Conservation (phyloP, 2,888 invertebrate species). For the Rosalia funebris region DNA sequence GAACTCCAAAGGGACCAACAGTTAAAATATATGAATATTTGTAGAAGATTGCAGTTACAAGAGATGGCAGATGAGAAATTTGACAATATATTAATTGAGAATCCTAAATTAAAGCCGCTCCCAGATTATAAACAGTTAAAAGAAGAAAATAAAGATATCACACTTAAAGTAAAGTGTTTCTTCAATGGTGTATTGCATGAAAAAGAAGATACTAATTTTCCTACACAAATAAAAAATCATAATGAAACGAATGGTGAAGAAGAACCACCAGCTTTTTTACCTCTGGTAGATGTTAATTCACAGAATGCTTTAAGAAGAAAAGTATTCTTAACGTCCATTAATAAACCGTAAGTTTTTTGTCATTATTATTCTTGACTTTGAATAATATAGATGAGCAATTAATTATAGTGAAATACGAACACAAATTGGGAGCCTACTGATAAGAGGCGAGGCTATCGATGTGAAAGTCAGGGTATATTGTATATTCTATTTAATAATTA, state of each 20-base stretch:
- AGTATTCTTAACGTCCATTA: constrained; percentile 75
- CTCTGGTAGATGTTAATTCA: constrained; percentile 74
- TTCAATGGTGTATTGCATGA: constrained; percentile 68
- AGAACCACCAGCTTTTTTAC: constrained; percentile 66
- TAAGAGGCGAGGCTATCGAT: too few species aligned
- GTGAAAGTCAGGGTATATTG: too few species aligned
- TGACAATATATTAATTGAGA: constrained; percentile 61
- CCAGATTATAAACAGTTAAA: constrained; percentile 72
- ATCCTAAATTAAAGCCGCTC: constrained; percentile 64
- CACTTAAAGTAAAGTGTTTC: constrained; percentile 74
- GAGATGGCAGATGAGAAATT: constrained; percentile 72
- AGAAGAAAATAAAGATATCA: constrained; percentile 71
- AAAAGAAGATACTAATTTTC: constrained; percentile 51
- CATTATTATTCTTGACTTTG: neutral
- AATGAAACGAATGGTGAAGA: constrained; percentile 51
- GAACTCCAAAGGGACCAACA: constrained; percentile 55
- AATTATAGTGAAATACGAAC: too few species aligned
- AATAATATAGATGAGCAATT: too few species aligned
- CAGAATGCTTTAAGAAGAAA: constrained; percentile 74
- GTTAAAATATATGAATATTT: constrained; percentile 70
- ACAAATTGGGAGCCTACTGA: too few species aligned
- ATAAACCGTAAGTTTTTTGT: constrained; percentile 67
- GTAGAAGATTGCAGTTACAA: constrained; percentile 71
- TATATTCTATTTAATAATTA: too few species aligned
- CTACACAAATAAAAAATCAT: constrained; percentile 42